These are phyloP conservation scores for Urocyon cinereoargenteus DNA, from an alignment of 2,797 vertebrate species.

Conservation along the genomic window DNA sequence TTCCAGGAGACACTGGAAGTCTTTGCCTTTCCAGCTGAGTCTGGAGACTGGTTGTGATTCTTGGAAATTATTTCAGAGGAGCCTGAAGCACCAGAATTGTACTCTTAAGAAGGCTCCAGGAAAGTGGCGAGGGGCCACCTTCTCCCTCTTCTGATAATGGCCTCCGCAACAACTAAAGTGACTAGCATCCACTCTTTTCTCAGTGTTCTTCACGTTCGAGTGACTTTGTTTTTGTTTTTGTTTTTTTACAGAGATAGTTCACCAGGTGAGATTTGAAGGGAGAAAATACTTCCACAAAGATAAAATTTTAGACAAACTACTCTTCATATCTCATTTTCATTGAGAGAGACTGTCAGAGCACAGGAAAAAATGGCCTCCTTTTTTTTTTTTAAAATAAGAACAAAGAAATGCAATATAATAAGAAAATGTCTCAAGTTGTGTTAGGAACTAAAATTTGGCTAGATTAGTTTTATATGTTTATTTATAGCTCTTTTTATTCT, in stretches of 20 bases:
- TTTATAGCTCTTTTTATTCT: background rate
- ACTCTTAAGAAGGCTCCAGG: background rate
- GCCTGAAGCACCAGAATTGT: background rate
- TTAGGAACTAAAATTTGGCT: background rate
- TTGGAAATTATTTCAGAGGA: background rate
- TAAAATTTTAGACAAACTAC: background rate
- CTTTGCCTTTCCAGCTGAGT: background rate
- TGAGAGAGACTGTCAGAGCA: background rate
- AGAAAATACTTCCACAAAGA: conserved; percentile 4
- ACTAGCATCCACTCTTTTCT: background rate
- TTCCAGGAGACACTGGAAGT: background rate
- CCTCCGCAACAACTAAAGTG: background rate
- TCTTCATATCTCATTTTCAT: background rate
- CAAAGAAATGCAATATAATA: background rate
- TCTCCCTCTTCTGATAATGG: background rate
- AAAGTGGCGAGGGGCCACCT: background rate
- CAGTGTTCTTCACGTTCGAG: background rate
- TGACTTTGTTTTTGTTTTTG: too few relatives aligned
- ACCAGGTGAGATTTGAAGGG: background rate
- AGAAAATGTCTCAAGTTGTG: background rate
- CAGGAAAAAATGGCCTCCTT: background rate
- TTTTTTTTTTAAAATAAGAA: background rate
- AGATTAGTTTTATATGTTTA: background rate
- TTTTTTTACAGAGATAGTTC: background rate
- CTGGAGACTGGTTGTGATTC: background rate